phyloP scores from a whole-genome alignment of 2,888 invertebrate species.

The Noctua janthina region DNA sequence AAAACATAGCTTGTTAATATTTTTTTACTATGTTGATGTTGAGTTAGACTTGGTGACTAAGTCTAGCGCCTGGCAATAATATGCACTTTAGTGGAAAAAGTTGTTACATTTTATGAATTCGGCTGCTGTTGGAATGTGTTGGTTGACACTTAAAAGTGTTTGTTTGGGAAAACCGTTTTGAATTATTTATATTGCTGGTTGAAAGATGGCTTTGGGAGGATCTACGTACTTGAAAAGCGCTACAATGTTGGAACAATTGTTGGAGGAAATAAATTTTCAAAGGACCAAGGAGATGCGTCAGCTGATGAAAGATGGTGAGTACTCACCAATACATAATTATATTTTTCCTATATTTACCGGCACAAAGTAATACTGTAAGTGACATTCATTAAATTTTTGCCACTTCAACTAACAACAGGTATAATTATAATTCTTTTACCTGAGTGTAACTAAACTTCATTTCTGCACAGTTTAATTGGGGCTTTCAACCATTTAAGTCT shows the following conservation, averaged over 20 bases:
- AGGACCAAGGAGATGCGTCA: slow-evolving; percentile 97
- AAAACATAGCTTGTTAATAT: neutral
- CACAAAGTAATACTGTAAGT: neutral
- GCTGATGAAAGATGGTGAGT: slow-evolving; percentile 95
- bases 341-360: slow-evolving; percentile 1
- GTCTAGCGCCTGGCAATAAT: slow-evolving; percentile 14
- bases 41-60: slow-evolving; percentile 2
- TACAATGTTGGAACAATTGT: slow-evolving; percentile 95
- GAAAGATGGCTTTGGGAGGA: slow-evolving; percentile 84
- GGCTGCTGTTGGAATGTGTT: slow-evolving; percentile 48
- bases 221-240: slow-evolving; percentile 86
- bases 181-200: slow-evolving; percentile 49
- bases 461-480: neutral
- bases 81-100: slow-evolving; percentile 60
- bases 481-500: neutral
- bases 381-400: neutral
- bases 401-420: slow-evolving; percentile 3
- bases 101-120: slow-evolving; percentile 42
- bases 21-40: slow-evolving; percentile 13
- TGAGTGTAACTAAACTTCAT: neutral
- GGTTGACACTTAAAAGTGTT: slow-evolving; percentile 71
- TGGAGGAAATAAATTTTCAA: slow-evolving; percentile 98
- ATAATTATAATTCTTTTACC: neutral
- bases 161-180: slow-evolving; percentile 66
- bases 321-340: neutral